These are phyloP conservation scores for Oscheius sp. DNA, from an alignment of 1,140 invertebrate genomes.

Conservation along the genomic window DNA sequence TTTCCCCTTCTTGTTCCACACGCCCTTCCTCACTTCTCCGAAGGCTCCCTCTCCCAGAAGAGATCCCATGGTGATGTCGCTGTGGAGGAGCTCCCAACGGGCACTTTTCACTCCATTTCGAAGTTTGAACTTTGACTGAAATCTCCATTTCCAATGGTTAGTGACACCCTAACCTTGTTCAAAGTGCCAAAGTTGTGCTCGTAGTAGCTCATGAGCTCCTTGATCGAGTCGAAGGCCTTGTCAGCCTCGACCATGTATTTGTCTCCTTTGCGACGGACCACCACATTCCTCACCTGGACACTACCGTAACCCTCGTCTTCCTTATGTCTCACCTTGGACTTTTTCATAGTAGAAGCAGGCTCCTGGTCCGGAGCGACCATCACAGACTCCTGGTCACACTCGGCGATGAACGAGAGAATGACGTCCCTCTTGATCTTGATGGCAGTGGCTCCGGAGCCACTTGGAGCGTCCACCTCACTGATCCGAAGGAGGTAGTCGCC, in stretches of 20 bases:
- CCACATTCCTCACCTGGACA: conserved; percentile 9
- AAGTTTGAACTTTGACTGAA: not conserved
- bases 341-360: too few relatives aligned
- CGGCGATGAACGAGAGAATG: not conserved
- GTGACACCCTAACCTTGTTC: not conserved
- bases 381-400: not conserved
- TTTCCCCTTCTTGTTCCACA: not conserved
- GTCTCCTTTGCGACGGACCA: not conserved
- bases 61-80: not conserved
- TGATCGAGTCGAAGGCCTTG: not conserved
- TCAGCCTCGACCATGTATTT: not conserved
- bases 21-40: not conserved
- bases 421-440: not conserved
- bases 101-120: not conserved
- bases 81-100: conserved; percentile 6
- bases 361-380: too few relatives aligned
- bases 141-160: not conserved
- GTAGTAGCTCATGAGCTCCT: conserved; percentile 6
- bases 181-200: not conserved
- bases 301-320: too few relatives aligned
- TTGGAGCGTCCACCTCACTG: not conserved
- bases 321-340: too few relatives aligned
- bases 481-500: conserved; percentile 25
- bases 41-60: conserved; percentile 8
- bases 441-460: not conserved